phyloP scores from a whole-genome alignment of 2,888 invertebrate genomes.

The Hymenopus coronatus region DNA sequence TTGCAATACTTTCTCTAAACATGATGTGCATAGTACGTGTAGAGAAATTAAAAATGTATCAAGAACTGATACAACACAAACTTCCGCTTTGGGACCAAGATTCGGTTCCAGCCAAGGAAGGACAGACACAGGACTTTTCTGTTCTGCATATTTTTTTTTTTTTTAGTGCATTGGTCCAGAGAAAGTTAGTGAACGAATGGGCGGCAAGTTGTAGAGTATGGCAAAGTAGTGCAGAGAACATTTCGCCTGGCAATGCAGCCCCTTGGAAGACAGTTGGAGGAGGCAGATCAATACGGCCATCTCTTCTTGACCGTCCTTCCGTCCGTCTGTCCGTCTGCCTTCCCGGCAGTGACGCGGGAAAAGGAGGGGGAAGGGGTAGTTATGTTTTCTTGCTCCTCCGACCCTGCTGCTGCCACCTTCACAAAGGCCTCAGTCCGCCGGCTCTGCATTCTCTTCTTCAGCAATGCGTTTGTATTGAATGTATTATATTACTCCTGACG shows the following conservation, averaged over 20 bases:
- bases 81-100: too few relatives aligned
- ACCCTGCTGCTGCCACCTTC: background rate
- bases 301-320: conserved; percentile 6
- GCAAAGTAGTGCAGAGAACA: background rate
- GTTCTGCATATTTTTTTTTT: too few relatives aligned
- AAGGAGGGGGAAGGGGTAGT: background rate
- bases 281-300: background rate
- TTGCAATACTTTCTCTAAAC: too few relatives aligned
- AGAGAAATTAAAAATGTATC: too few relatives aligned
- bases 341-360: background rate
- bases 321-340: background rate
- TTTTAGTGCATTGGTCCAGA: background rate
- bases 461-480: background rate
- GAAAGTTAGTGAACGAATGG: background rate
- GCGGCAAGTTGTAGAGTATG: background rate
- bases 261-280: background rate
- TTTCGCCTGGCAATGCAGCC: background rate
- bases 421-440: background rate
- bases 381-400: background rate
- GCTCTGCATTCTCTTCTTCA: background rate
- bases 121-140: too few relatives aligned
- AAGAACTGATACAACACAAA: too few relatives aligned
- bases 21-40: too few relatives aligned
- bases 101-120: too few relatives aligned
- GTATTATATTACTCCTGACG: background rate